Evolutionary conservation across 2,888 invertebrate species (phyloP).

Genomic region (Hydropsyche betteni): DNA sequence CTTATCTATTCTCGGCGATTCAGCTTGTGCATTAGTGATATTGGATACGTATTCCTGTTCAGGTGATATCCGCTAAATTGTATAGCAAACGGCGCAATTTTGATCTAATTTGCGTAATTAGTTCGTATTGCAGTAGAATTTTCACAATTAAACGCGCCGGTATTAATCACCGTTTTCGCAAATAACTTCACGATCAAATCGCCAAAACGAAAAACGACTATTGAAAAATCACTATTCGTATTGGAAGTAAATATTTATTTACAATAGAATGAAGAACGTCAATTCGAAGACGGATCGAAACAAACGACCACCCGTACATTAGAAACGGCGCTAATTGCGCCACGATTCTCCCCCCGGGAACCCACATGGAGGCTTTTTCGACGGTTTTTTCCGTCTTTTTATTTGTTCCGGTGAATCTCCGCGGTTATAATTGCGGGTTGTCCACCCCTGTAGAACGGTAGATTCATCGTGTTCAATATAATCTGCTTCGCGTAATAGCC

Average conservation of each 20-base stretch:
- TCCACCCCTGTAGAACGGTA: slow-evolving; percentile 37
- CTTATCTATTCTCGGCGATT: slow-evolving; percentile 41
- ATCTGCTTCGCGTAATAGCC: slow-evolving; percentile 43
- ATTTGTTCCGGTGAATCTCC: slow-evolving; percentile 8
- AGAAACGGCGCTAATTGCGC: too few relatives aligned
- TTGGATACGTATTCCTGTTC: slow-evolving; percentile 29
- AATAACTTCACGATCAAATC: too few relatives aligned
- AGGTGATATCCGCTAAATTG: too few relatives aligned
- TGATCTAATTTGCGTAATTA: not conserved
- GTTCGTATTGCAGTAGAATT: too few relatives aligned
- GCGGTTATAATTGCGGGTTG: slow-evolving; percentile 42
- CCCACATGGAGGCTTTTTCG: not conserved
- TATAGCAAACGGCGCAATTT: not conserved
- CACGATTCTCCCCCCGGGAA: not conserved
- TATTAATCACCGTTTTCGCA: too few relatives aligned
- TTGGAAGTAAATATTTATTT: too few relatives aligned
- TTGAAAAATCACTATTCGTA: not conserved
- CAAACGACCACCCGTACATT: too few relatives aligned
- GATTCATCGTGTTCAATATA: slow-evolving; percentile 43
- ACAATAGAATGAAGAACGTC: too few relatives aligned
- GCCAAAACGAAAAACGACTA: not conserved
- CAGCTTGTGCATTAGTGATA: slow-evolving; percentile 34
- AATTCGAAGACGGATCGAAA: too few relatives aligned
- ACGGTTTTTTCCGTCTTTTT: not conserved
- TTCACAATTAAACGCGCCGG: too few relatives aligned